phyloP scores from a whole-genome alignment of 2,797 vertebrate species.

The Tangara arthus region DNA sequence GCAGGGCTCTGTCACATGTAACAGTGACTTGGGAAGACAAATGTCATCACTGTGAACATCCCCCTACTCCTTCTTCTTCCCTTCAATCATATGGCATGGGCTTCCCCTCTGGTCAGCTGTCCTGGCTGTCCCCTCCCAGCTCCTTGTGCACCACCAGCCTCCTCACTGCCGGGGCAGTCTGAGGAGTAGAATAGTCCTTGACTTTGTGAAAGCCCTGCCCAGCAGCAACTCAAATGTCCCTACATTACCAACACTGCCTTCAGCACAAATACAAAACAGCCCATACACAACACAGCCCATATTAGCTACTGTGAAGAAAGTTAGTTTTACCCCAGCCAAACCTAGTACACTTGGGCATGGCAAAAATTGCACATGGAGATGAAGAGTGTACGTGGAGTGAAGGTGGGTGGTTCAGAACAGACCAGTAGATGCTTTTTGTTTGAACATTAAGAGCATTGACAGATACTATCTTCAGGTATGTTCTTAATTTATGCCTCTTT shows the following conservation, averaged over 20 bases:
- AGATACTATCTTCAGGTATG: background rate
- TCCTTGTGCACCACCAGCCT: background rate
- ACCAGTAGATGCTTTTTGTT: background rate
- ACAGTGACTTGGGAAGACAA: background rate
- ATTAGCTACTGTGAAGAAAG: background rate
- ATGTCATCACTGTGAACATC: fast-evolving
- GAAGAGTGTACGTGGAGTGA: background rate
- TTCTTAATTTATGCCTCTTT: background rate
- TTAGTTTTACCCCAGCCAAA: background rate
- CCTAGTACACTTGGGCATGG: background rate
- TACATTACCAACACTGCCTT: background rate
- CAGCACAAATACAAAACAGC: background rate
- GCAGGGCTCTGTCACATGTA: fast-evolving
- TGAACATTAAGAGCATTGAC: background rate
- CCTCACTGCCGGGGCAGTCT: background rate
- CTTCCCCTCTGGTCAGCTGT: background rate
- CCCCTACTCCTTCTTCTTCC: background rate
- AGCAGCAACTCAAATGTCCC: background rate
- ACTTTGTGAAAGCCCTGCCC: background rate
- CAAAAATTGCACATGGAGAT: background rate
- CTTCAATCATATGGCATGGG: background rate
- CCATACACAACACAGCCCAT: background rate
- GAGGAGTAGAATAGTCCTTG: background rate
- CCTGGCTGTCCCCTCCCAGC: background rate
- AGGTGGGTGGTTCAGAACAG: background rate